These are phyloP conservation scores for Cynopterus sphinx DNA, from an alignment of 2,797 vertebrate genomes.

Conservation along the genomic window DNA sequence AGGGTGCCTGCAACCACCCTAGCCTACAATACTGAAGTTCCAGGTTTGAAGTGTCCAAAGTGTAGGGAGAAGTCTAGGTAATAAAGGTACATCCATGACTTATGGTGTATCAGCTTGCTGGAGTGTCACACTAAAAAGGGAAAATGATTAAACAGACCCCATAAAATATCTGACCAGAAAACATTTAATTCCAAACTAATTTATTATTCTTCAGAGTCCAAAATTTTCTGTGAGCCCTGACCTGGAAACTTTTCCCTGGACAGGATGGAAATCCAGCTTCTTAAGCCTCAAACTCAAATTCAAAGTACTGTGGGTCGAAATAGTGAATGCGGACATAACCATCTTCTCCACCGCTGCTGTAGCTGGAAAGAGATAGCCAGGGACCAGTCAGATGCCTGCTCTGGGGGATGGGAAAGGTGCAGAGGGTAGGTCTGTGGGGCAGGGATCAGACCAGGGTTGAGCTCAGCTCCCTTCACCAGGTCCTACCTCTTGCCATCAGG, in stretches of 20 bases:
- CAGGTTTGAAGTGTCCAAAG: background rate
- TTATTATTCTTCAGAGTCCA: constrained; percentile 73
- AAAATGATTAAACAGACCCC: background rate
- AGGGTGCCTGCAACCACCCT: background rate
- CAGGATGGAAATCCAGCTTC: background rate
- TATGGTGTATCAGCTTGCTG: background rate
- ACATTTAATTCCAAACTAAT: constrained; percentile 68
- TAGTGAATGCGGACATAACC: constrained; percentile 98
- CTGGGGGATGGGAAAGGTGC: background rate
- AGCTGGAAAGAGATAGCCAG: constrained; percentile 86
- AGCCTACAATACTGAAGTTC: background rate
- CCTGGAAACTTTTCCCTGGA: background rate
- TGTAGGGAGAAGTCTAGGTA: background rate
- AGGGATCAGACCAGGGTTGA: background rate
- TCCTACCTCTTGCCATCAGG: constrained; percentile 97
- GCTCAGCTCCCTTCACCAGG: background rate
- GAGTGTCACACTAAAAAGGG: background rate
- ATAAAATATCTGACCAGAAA: constrained; percentile 35
- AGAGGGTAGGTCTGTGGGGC: background rate
- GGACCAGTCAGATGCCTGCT: background rate
- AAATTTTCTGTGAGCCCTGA: constrained; percentile 23
- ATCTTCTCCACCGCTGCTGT: constrained; percentile 98
- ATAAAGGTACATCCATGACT: background rate
- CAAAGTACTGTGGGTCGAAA: constrained; percentile 98
- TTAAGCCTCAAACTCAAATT: constrained; percentile 95